Evolutionary conservation across 2,888 invertebrate genomes (phyloP).

Genomic region (Pyrocoelia pectoralis): DNA sequence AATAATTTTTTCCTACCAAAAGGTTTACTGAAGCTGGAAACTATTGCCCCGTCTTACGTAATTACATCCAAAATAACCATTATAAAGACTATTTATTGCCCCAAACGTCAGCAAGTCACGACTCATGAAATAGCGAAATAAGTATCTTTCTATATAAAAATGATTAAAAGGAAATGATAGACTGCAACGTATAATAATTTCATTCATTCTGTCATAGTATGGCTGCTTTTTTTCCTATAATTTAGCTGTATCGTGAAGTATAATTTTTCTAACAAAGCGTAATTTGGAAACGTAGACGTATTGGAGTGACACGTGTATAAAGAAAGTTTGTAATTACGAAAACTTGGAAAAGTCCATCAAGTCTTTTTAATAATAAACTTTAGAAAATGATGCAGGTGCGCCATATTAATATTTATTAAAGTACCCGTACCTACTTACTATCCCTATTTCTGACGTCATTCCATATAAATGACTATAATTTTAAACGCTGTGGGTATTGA

Average conservation of each 20-base stretch:
- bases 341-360: slow-evolving; percentile 27
- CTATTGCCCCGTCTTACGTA: too few species aligned
- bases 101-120: too few species aligned
- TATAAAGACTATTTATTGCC: too few species aligned
- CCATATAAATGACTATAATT: slow-evolving; percentile 30
- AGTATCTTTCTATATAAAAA: neutral
- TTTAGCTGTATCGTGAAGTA: neutral
- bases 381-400: slow-evolving; percentile 32
- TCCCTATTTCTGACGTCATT: slow-evolving; percentile 27
- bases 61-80: too few species aligned
- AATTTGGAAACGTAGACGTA: neutral
- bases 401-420: slow-evolving; percentile 33
- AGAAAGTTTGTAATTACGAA: slow-evolving; percentile 31
- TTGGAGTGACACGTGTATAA: slow-evolving; percentile 19
- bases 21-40: too few species aligned
- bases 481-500: slow-evolving; percentile 31
- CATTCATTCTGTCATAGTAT: neutral
- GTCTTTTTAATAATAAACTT: slow-evolving; percentile 34
- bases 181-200: neutral
- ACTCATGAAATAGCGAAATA: too few species aligned
- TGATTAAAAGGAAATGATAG: neutral
- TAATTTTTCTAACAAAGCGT: neutral
- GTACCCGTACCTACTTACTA: slow-evolving; percentile 25
- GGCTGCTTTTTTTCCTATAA: slow-evolving; percentile 5
- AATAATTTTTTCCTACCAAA: too few species aligned